Evolutionary conservation across 1,140 invertebrate species (phyloP), one percentile per base, ranked within the genome.

Genomic region (Hylyphantes graminicola): DNA sequence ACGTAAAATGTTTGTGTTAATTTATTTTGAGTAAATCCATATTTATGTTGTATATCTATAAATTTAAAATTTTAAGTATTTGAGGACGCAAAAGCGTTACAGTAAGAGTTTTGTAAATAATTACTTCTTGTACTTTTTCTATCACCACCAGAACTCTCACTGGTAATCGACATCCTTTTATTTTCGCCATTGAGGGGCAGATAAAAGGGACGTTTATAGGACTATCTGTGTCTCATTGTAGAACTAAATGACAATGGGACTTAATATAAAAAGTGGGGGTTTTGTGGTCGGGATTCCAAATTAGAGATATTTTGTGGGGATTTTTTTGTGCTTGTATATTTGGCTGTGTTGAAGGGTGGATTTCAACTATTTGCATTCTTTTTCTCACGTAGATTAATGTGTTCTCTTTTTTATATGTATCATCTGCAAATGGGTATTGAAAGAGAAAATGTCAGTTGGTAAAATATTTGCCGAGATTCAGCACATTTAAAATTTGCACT

Each of bases 101-200:
- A n/a, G 59, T 19, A 63, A n/a, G 59, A 61, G 15, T 15, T n/a
- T n/a, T n/a, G 19, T 7, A 63, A 63, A 63, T 63, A 63, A 63
- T 63, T 63, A 15, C 15, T 63, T 63, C 12, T 11, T 13, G 7
- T 13, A n/a, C 19, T 19, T 63, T 63, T 63, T 63, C 59, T 11
- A 63, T n/a, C 15, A 63, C 13, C 19, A 19, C 15, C 10, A 63
- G 19, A 63, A n/a, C 11, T 63, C 13, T 19, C 19, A 35, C 35
- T 35, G 35, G 35, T 77, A 77, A 77, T 77, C 61, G 75, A 77
- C 75, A 77, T 77, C 75, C 75, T 63, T 77, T 77, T 67, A 64
- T 67, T 77, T 65, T 59, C 57, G 13, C 72, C 72, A 10, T 57
- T 35, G n/a, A 54, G 19, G 57, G 57, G 21, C 15, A 35, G 63